phyloP scores from a whole-genome alignment of 2,113 vertebrate genomes.

The Sprattus sprattus region DNA sequence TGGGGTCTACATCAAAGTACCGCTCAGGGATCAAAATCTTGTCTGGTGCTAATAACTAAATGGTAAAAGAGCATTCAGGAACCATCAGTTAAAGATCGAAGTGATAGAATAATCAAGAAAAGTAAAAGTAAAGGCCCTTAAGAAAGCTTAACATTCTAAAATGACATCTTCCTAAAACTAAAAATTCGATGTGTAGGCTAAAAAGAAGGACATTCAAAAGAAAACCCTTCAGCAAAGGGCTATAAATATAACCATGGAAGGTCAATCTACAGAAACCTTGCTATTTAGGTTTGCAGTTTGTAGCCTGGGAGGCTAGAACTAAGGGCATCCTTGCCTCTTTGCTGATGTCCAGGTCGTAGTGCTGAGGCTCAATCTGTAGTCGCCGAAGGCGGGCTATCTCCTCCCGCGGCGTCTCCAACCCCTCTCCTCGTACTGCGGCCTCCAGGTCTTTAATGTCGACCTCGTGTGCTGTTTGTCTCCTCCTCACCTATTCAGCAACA shows the following conservation, averaged over 20 bases:
- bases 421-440: conserved; percentile 79
- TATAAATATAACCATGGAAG: background rate
- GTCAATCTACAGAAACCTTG: background rate
- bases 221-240: background rate
- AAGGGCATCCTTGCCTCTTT: conserved; percentile 74
- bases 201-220: background rate
- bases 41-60: conserved; percentile 81
- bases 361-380: conserved; percentile 81
- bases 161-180: background rate
- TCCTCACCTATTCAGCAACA: conserved; percentile 73
- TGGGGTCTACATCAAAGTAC: conserved; percentile 82
- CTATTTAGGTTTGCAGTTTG: background rate
- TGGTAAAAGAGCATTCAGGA: conserved; percentile 11
- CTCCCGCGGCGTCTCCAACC: conserved; percentile 85
- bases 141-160: background rate
- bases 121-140: background rate
- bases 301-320: background rate
- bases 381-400: conserved; percentile 90
- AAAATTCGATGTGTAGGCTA: background rate
- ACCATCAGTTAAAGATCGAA: background rate
- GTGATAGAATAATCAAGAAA: background rate
- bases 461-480: conserved; percentile 89
- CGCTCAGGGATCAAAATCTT: conserved; percentile 88
- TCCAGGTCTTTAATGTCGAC: conserved; percentile 94
- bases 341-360: conserved; percentile 77